phyloP scores from a whole-genome alignment of 2,888 invertebrate species.

The Campaea margaritaria region DNA sequence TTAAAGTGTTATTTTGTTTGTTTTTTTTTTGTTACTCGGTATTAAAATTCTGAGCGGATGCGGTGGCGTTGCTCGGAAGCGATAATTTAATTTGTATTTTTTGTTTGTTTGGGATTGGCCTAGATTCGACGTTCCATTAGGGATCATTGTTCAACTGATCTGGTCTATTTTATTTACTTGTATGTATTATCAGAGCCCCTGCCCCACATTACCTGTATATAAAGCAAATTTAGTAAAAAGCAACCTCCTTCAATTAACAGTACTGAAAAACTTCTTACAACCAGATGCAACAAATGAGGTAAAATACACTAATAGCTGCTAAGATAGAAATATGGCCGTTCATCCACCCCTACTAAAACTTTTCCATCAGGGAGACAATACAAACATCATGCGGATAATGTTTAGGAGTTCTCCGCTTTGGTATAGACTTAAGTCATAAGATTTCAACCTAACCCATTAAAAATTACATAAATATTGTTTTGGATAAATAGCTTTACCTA shows the following conservation, averaged over 20 bases:
- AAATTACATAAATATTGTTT: conserved; percentile 14
- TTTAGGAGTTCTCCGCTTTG: conserved; percentile 26
- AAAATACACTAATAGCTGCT: conserved; percentile 18
- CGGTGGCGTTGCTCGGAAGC: too few species aligned
- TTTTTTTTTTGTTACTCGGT: neutral
- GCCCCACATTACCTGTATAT: too few species aligned
- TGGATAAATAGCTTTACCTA: too few species aligned
- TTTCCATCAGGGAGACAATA: conserved; percentile 69
- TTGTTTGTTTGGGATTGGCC: too few species aligned
- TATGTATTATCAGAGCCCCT: too few species aligned
- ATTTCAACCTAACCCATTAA: neutral
- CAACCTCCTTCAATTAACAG: too few species aligned
- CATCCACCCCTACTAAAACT: conserved; percentile 66
- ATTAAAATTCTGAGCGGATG: neutral
- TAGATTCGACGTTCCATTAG: too few species aligned
- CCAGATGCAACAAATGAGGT: conserved; percentile 2
- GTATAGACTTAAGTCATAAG: conserved; percentile 13
- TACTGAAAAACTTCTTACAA: neutral
- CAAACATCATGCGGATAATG: conserved; percentile 59
- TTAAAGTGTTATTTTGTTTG: neutral
- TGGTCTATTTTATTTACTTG: too few species aligned
- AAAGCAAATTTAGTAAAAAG: too few species aligned
- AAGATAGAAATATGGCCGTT: conserved; percentile 44
- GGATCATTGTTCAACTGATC: too few species aligned
- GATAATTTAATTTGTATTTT: too few species aligned